These are phyloP conservation scores for Pseudocheirus occidentalis DNA, from an alignment of 2,797 vertebrate genomes.

Conservation along the genomic window DNA sequence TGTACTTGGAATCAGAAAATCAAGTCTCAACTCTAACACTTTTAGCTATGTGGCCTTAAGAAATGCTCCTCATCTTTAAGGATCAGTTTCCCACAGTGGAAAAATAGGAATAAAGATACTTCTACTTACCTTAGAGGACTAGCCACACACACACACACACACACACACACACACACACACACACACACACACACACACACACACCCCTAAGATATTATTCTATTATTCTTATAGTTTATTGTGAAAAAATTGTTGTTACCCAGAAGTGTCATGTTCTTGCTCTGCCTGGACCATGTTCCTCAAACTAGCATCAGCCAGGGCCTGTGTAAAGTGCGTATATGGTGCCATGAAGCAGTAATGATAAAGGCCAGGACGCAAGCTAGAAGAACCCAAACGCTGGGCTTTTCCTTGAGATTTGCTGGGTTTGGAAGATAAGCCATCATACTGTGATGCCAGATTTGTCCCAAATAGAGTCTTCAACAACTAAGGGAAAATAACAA, in stretches of 20 bases:
- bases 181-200: no score
- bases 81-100: not conserved
- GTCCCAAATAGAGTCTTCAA: slow-evolving; percentile 98
- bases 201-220: not conserved
- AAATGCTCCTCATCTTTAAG: not conserved
- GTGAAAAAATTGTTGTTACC: slow-evolving; percentile 84
- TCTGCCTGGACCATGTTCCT: slow-evolving; percentile 98
- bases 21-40: not conserved
- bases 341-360: slow-evolving; percentile 99
- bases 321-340: slow-evolving; percentile 98
- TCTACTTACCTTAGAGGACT: not conserved
- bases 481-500: slow-evolving; percentile 83
- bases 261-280: slow-evolving; percentile 94
- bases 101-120: not conserved
- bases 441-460: slow-evolving; percentile 97
- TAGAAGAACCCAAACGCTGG: slow-evolving; percentile 96
- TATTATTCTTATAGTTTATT: not conserved
- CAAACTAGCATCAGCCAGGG: slow-evolving; percentile 97
- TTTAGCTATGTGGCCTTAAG: not conserved
- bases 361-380: slow-evolving; percentile 93
- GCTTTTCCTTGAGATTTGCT: slow-evolving; percentile 93
- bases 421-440: slow-evolving; percentile 91
- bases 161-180: no score
- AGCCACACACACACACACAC: no score
- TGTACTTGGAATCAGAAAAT: not conserved